Conservation (phyloP, 2,888 invertebrate species). For the Eulithis testata region DNA sequence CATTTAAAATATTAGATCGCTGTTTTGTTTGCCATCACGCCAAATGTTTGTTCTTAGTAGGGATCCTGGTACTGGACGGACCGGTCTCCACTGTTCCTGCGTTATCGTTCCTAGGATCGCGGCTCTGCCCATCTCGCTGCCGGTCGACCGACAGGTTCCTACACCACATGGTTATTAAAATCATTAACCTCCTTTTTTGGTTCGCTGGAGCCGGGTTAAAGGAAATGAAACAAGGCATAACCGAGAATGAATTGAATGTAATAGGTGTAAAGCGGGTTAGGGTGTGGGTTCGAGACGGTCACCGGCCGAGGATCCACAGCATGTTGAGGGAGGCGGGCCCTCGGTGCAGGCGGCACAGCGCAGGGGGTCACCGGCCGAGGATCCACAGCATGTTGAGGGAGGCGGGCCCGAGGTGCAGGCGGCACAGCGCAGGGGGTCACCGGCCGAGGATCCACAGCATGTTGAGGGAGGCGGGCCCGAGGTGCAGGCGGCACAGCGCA, state of each 20-base stretch:
- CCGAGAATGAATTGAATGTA: not conserved
- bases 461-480: slow-evolving; percentile 86
- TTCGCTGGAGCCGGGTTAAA: too few relatives aligned
- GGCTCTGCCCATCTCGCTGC: too few relatives aligned
- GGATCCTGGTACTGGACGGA: too few relatives aligned
- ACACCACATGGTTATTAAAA: too few relatives aligned
- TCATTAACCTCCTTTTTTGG: too few relatives aligned
- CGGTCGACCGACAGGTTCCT: too few relatives aligned
- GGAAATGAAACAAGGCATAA: too few relatives aligned
- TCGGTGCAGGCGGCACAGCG: slow-evolving; percentile 65
- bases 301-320: slow-evolving; percentile 89
- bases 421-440: slow-evolving; percentile 67
- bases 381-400: slow-evolving; percentile 93
- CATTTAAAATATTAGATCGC: too few relatives aligned
- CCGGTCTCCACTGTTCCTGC: too few relatives aligned
- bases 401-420: slow-evolving; percentile 70
- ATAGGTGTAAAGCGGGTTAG: not conserved
- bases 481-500: slow-evolving; percentile 70
- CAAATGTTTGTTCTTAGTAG: too few relatives aligned
- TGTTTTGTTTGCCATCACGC: too few relatives aligned
- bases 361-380: slow-evolving; percentile 86
- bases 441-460: slow-evolving; percentile 91
- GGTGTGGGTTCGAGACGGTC: slow-evolving; percentile 29
- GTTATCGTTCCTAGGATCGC: too few relatives aligned
- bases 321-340: slow-evolving; percentile 87